A percentile compares a stretch with the other conserved stretches of the same genome.
Conservation (phyloP, 1,140 invertebrate genomes). For the Micrasema minimum region DNA sequence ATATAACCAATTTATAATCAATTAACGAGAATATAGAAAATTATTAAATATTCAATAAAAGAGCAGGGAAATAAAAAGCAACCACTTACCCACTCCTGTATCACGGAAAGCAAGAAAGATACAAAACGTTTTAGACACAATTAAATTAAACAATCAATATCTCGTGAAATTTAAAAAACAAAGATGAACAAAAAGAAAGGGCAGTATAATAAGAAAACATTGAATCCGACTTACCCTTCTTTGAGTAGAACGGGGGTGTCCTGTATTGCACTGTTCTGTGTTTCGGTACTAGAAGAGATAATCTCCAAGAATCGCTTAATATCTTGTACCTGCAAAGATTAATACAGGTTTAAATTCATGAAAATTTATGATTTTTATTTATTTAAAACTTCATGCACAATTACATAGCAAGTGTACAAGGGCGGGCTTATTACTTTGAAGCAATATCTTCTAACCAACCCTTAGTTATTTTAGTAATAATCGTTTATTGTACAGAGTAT, state of each 20-base stretch:
- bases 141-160: constrained; percentile 11
- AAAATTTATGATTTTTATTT: not conserved
- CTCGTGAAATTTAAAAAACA: too few species aligned
- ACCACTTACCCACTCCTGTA: constrained; percentile 38
- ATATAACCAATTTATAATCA: not conserved
- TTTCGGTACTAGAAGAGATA: constrained; percentile 80
- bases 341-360: not conserved
- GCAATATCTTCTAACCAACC: too few species aligned
- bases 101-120: constrained; percentile 32
- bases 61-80: too few species aligned
- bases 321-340: constrained; percentile 69
- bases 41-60: too few species aligned
- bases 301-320: constrained; percentile 89
- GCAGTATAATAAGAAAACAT: not conserved
- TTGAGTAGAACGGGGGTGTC: constrained; percentile 84
- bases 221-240: constrained; percentile 80
- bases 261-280: constrained; percentile 67
- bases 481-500: too few species aligned
- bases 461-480: too few species aligned
- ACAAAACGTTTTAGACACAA: constrained; percentile 8
- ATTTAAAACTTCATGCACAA: too few species aligned
- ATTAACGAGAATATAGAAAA: too few species aligned
- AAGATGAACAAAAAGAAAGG: too few species aligned
- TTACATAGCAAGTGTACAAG: too few species aligned
- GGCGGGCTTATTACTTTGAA: too few species aligned